Base-by-base conservation (phyloP, 2,888 invertebrate species). In the Labia minor region DNA sequence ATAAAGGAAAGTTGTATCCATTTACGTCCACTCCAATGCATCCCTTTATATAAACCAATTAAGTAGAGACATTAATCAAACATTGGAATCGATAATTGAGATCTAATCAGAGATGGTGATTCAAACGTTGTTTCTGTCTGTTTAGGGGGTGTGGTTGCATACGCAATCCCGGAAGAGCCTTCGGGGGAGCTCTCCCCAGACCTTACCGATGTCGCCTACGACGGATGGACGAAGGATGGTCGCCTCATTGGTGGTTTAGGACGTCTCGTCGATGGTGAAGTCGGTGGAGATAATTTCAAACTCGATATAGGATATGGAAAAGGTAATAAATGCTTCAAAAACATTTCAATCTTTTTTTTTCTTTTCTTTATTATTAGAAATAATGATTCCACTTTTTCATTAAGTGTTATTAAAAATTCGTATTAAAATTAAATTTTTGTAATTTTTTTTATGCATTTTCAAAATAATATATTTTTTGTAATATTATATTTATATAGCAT, bases 261-360 rank as follows among this genome's bases (percentile, higher is more conserved):
- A 20, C 83, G 86, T 70, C 81, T 90, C 68, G 81, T 84, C 66
- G 88, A 88, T 74, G 87, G 87, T 6, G 83, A 83, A 73, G 79
- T 80, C 68, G 85, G 85, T 19, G 81, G 80, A 62, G 84, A 85
- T 75, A 83, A 84, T 77, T 85, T 83, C 77, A 80, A 81, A 68
- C 77, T 84, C 71, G 83, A 85, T 74, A 81, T 83, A 70, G 81
- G 81, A 69, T 81, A 81, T 72, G 83, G 83, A 70, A 83, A 81
- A 80, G 85, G 85, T 83, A 76, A 76, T 74, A n/a, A n/a, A n/a
- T n/a, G n/a, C n/a, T n/a, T n/a, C n/a, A n/a, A n/a, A n/a, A n/a
- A n/a, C 26, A 26, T 8, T 71, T 68, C 11, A 19, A 14, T 4
- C 1, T n/a, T n/a, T 66, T 37, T 16, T 14, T 8, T 1, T 8